Conservation (phyloP, 2,888 invertebrate species). For the Corbicula japonica region DNA sequence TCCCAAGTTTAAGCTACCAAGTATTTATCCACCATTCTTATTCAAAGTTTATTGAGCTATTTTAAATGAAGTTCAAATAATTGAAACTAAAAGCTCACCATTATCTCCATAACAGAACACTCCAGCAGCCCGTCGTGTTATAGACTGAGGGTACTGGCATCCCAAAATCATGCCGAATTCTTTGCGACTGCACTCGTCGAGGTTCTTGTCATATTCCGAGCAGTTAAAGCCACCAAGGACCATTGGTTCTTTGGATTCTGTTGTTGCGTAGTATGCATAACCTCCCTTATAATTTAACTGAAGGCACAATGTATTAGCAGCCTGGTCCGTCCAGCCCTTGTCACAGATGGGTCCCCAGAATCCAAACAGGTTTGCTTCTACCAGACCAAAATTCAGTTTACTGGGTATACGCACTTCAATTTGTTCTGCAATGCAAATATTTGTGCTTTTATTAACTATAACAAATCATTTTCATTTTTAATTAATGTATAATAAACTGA, state of each 20-base stretch:
- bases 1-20: too few relatives aligned
- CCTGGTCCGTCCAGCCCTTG: conserved; percentile 31
- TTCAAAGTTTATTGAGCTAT: neutral
- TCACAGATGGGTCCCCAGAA: conserved; percentile 43
- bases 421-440: too few relatives aligned
- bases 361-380: conserved; percentile 29
- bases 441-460: too few relatives aligned
- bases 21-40: too few relatives aligned
- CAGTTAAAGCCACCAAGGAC: conserved; percentile 41
- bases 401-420: too few relatives aligned
- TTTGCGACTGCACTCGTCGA: conserved; percentile 19
- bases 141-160: conserved; percentile 27
- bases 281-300: conserved; percentile 26
- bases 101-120: conserved; percentile 34
- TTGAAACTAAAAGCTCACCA: conserved; percentile 9
- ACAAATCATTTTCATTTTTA: too few relatives aligned
- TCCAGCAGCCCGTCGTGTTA: conserved; percentile 23
- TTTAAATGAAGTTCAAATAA: neutral
- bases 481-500: too few relatives aligned
- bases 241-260: conserved; percentile 20
- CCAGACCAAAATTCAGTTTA: conserved; percentile 21
- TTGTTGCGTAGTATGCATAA: conserved; percentile 28
- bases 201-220: conserved; percentile 2
- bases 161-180: conserved; percentile 31
- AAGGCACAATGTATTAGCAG: conserved; percentile 27